Evolutionary conservation across 30 jellyfish, hydroid and myxozoan genomes (phyloP), one percentile per base, ranked within the genome.

Genomic region (Cassiopea andromeda): DNA sequence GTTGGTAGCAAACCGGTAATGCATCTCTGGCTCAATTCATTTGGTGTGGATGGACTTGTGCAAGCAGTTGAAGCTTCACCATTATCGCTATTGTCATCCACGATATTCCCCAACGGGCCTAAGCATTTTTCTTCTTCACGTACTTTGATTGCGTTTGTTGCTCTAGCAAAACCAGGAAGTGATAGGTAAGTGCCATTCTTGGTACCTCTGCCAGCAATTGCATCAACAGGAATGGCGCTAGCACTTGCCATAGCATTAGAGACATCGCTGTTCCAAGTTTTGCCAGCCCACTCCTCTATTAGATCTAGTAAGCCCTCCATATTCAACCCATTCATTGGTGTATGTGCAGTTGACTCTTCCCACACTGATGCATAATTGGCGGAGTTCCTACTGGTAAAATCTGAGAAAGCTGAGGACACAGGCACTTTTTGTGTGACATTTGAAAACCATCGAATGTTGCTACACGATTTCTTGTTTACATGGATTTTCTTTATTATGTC

Each of bases 371-470:
- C 64, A 54, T 6, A 6, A 54, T 54, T 54, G 7, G 7, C 12
- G 10, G 12, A 54, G 7, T 3, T 6, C 7, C 64, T 10, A 10
- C 12, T 54, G 12, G 64, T 54, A 10, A 0, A 54, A 16, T 16
- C 73, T 4, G 73, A 5, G 5, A 64, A 7, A 64, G 73, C 38
- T 64, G 73, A 54, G 12, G 64, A 54, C 12, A 10, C 12, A 10
- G 64, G 15, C 19, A 4, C 0, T 16, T 19, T n/a, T 1, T 70
- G 1, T 54, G 16, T 2, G 1, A 4, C 57, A 38, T 43, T 43
- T 18, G 79, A 70, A 43, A 70, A 70, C 79, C 79, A 70, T 12
- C 50, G 79, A 70, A 70, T 70, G 54, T 70, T 70, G 50, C 9
- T 70, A 15, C 47, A 50, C n/a, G 15, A 43, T 70, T 50, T 19